Evolutionary conservation across 1,140 invertebrate genomes (phyloP).

Genomic region (Drosophila parabipectinata): DNA sequence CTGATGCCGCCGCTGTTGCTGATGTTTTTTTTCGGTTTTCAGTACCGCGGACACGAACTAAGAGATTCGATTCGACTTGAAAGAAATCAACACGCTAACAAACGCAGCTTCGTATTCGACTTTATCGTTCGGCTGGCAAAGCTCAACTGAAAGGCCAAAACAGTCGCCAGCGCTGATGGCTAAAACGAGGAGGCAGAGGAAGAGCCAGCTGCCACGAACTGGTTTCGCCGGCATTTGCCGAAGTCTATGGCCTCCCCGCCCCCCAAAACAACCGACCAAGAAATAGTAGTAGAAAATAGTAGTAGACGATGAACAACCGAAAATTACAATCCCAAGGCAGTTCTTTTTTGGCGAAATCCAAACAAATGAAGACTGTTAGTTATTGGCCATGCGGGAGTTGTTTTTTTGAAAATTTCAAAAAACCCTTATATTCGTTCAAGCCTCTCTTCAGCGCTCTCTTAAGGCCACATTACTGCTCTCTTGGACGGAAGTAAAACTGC

Average conservation of each 20-base stretch:
- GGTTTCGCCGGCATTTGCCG: conserved; percentile 39
- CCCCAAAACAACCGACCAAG: background rate
- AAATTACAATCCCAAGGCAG: conserved; percentile 18
- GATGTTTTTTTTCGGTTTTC: conserved; percentile 41
- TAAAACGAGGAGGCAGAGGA: conserved; percentile 30
- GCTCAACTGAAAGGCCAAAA: conserved; percentile 64
- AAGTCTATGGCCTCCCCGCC: background rate
- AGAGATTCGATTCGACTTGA: conserved; percentile 47
- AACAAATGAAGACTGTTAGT: conserved; percentile 51
- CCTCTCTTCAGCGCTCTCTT: conserved; percentile 34
- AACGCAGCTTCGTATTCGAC: conserved; percentile 64
- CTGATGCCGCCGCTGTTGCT: conserved; percentile 2
- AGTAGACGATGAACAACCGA: conserved; percentile 22
- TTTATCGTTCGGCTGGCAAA: conserved; percentile 63
- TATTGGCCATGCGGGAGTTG: conserved; percentile 2
- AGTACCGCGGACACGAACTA: conserved; percentile 41
- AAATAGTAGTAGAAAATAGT: conserved; percentile 42
- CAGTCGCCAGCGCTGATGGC: conserved; percentile 25
- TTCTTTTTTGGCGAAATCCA: conserved; percentile 34
- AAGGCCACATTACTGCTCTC: conserved; percentile 2
- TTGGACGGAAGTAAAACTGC: conserved; percentile 69
- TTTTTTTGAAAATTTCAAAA: background rate
- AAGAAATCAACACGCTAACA: conserved; percentile 52
- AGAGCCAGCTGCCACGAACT: conserved; percentile 31
- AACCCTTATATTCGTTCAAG: background rate